Base-by-base conservation (phyloP, 2,888 invertebrate genomes). In the Stenodera caucasica region DNA sequence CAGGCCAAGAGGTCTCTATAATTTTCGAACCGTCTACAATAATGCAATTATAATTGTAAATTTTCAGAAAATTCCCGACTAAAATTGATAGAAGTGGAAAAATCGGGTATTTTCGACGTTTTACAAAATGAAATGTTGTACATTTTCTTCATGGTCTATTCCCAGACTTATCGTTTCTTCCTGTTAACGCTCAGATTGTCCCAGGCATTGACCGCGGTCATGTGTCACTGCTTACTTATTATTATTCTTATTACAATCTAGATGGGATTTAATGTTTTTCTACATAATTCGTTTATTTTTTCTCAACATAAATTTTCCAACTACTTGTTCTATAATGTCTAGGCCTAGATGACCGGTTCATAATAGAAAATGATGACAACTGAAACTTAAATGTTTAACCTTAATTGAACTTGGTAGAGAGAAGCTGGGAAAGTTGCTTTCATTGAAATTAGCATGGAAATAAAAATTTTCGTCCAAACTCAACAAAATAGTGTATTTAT, bases 201-300 rank as follows among this genome's bases (percentile, higher is more conserved):
- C 66, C 72, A 74, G 75, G 68, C 76, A 74, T 72, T 75, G 76
- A 75, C 76, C 67, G 64, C 67, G 69, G 70, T 73, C 72, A 71
- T 70, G 72, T 72, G 71, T 72, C 72, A 72, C 69, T 70, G 71
- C 64, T 60, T 69, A 69, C 69, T 63, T 59, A 66, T 72, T 59
- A 66, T 72, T 70, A 73, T 70, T 72, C 71, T 70, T 65, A 70
- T 69, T 67, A 68, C 67, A 68, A 63, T 63, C 56, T 62, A 66
- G 67, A 69, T 68, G 67, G 65, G 63, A 67, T 66, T 71, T 66
- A 49, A 49, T 55, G 49, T 53, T 53, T 45, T 35, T 30, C 32
- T 23, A 21, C 23, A 52, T 32, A 52, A 26, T 35, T 18, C 53
- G 29, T 49, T 56, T 49, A 33, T 21, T 21, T 23, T n/a, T 53